These are phyloP conservation scores for Cebus imitator DNA, from an alignment of 2,113 vertebrate species.

Conservation along the genomic window DNA sequence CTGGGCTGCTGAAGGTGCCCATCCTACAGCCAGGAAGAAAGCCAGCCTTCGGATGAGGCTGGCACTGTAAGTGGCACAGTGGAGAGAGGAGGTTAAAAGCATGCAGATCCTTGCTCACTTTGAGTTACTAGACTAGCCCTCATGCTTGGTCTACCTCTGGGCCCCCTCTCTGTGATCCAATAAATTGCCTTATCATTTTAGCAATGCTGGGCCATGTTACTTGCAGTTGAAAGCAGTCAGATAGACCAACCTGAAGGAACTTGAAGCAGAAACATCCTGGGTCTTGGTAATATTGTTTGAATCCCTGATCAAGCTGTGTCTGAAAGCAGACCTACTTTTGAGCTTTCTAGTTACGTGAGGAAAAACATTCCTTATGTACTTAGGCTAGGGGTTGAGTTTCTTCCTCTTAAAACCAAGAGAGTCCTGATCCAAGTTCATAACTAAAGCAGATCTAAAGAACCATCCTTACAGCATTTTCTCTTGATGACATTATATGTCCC, in stretches of 20 bases:
- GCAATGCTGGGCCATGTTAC: not conserved
- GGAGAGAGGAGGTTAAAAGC: not conserved
- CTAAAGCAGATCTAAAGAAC: not conserved
- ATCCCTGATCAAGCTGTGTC: not conserved
- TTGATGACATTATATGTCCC: not conserved
- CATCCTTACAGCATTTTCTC: not conserved
- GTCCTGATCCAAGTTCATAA: not conserved
- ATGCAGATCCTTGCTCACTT: not conserved
- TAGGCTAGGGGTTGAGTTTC: not conserved
- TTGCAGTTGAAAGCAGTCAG: not conserved
- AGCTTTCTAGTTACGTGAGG: not conserved
- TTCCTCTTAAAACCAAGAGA: not conserved
- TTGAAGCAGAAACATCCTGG: not conserved
- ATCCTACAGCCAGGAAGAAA: no score
- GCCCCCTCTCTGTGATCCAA: no score
- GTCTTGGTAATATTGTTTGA: not conserved
- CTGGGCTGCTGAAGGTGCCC: no score
- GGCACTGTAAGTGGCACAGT: no score
- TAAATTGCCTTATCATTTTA: not conserved
- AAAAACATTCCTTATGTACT: accelerated
- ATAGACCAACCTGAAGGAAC: not conserved
- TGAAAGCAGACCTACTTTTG: not conserved
- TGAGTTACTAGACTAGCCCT: not conserved
- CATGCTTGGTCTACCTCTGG: not conserved
- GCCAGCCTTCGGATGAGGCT: not conserved